Evolutionary conservation across 1,140 invertebrate genomes (phyloP).

Genomic region (Colletes latitarsis): DNA sequence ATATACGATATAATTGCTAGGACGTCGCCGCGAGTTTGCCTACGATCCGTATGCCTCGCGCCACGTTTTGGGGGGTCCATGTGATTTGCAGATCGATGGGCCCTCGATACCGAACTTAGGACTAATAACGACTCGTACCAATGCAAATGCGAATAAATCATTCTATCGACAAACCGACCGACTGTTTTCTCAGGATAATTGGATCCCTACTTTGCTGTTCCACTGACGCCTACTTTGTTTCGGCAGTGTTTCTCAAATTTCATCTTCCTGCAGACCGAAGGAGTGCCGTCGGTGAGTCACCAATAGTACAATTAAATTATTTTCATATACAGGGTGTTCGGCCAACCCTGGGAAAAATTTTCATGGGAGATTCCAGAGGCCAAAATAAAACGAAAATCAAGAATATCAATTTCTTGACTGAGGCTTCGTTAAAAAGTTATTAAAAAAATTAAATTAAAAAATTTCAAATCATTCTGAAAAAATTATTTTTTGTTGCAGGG

Average conservation of each 20-base stretch:
- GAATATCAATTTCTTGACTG: no score
- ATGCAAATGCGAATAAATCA: background rate
- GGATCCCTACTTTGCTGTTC: background rate
- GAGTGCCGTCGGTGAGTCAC: no score
- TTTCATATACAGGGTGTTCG: no score
- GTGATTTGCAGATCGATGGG: slow-evolving; percentile 5
- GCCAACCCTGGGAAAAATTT: no score
- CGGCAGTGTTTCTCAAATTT: background rate
- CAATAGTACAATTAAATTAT: no score
- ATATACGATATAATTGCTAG: slow-evolving; percentile 45
- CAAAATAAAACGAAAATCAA: no score
- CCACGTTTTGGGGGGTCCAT: slow-evolving; percentile 25
- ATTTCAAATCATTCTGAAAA: no score
- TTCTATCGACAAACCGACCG: background rate
- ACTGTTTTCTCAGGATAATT: slow-evolving; percentile 16
- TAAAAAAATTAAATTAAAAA: no score
- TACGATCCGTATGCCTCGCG: slow-evolving; percentile 46
- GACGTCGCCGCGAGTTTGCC: slow-evolving; percentile 1
- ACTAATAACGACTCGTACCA: slow-evolving; percentile 9
- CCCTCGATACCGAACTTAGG: slow-evolving; percentile 27
- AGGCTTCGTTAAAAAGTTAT: no score
- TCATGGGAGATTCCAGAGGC: no score
- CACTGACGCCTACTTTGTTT: background rate
- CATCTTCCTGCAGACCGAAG: no score
- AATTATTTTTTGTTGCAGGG: no score